Percentiles rank a stretch among this genome's conserved stretches.
phyloP scores from a whole-genome alignment of 2,888 invertebrate genomes.

The Aphodius granarius region DNA sequence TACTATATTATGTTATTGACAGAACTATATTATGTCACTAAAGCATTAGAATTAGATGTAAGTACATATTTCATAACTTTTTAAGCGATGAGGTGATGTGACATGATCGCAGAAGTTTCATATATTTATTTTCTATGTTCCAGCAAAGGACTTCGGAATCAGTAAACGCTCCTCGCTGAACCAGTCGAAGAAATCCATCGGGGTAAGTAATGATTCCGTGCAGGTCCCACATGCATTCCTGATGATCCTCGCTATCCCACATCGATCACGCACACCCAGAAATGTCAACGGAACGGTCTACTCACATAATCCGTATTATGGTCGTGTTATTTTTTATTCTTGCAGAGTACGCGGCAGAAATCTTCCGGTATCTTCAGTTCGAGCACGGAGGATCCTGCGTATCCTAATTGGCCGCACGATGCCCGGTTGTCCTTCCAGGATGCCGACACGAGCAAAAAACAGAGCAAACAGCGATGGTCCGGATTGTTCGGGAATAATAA shows the following conservation, averaged over 20 bases:
- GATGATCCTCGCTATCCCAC: background rate
- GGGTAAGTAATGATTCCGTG: slow-evolving; percentile 44
- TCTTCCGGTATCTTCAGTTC: slow-evolving; percentile 51
- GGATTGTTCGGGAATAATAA: slow-evolving; percentile 70
- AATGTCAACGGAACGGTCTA: background rate
- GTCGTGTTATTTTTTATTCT: slow-evolving; percentile 10
- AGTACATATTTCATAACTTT: too few species aligned
- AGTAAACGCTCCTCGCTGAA: slow-evolving; percentile 49
- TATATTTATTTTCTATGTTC: background rate
- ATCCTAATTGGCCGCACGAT: slow-evolving; percentile 46
- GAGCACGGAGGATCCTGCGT: slow-evolving; percentile 49
- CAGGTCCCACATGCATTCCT: background rate
- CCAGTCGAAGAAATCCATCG: slow-evolving; percentile 53
- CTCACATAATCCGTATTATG: background rate
- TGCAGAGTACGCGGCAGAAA: slow-evolving; percentile 46
- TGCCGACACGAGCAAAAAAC: slow-evolving; percentile 51
- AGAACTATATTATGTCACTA: too few species aligned
- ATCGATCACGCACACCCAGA: background rate
- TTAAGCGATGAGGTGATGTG: too few species aligned
- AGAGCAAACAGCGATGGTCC: slow-evolving; percentile 71
- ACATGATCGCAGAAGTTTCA: too few species aligned
- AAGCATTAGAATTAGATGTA: too few species aligned
- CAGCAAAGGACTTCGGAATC: slow-evolving; percentile 35
- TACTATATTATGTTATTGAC: too few species aligned
- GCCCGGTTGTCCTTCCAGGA: slow-evolving; percentile 34